A percentile compares a stretch with the other conserved stretches of the same genome.
Evolutionary conservation across 2,888 invertebrate species (phyloP).

Genomic region (Amphipyra tragopoginis): DNA sequence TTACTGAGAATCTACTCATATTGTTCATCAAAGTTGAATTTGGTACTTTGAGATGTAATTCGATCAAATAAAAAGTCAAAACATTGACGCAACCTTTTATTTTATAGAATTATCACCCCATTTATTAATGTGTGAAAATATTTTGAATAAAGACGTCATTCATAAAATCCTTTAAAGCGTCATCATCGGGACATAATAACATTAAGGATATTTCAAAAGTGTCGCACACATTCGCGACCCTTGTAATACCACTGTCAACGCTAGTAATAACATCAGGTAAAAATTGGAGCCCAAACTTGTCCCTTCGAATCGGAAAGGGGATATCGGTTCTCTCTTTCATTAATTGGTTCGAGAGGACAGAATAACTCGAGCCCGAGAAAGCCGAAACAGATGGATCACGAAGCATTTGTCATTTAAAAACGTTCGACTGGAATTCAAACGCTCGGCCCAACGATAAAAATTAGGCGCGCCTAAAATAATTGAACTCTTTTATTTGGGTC

Average conservation of each 20-base stretch:
- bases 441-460: constrained; percentile 71
- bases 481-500: constrained; percentile 75
- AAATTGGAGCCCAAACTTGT: constrained; percentile 81
- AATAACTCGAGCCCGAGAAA: constrained; percentile 63
- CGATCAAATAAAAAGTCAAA: constrained; percentile 34
- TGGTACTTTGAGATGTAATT: constrained; percentile 29
- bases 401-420: constrained; percentile 78
- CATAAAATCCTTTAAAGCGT: constrained; percentile 66
- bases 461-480: constrained; percentile 79
- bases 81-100: constrained; percentile 51
- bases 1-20: constrained; percentile 34
- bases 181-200: constrained; percentile 69
- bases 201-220: constrained; percentile 73
- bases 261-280: constrained; percentile 86
- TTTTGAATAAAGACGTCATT: constrained; percentile 53
- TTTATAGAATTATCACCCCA: constrained; percentile 53
- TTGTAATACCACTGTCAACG: constrained; percentile 84
- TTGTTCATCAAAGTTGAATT: constrained; percentile 33
- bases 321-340: constrained; percentile 81
- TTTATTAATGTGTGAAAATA: constrained; percentile 52
- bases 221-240: constrained; percentile 75
- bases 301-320: constrained; percentile 73
- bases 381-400: constrained; percentile 76
- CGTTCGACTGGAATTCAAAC: constrained; percentile 73
- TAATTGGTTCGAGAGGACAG: constrained; percentile 79